These are phyloP conservation scores for Crotalus viridis DNA, from an alignment of 2,113 vertebrate genomes.

Conservation along the genomic window DNA sequence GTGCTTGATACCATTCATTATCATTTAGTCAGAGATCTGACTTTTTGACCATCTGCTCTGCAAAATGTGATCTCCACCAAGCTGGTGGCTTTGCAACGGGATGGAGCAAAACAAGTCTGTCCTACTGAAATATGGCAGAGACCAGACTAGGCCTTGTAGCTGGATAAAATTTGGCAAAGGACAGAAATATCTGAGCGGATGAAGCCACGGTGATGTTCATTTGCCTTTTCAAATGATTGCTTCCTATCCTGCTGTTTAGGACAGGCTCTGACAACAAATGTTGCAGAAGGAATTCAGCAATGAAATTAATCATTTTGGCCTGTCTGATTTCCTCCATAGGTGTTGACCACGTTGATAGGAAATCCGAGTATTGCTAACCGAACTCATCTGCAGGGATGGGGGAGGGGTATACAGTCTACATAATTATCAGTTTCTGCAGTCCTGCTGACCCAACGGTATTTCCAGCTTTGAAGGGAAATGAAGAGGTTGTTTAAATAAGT, in stretches of 20 bases:
- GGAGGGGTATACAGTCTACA: background rate
- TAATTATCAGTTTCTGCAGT: background rate
- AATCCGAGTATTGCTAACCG: background rate
- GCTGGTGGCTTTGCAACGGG: background rate
- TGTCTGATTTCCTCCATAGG: background rate
- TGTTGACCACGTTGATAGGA: background rate
- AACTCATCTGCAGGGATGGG: background rate
- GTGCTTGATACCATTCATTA: background rate
- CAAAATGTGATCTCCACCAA: background rate
- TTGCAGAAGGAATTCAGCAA: background rate
- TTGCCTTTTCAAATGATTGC: background rate
- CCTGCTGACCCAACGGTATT: background rate
- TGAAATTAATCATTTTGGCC: background rate
- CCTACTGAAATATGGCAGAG: background rate
- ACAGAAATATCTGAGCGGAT: background rate
- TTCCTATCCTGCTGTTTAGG: background rate
- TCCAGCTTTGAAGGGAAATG: background rate
- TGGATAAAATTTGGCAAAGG: background rate
- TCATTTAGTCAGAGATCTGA: conserved; percentile 3
- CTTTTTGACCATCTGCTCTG: conserved; percentile 3
- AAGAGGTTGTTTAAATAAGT: background rate
- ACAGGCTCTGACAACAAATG: background rate
- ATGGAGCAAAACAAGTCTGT: background rate
- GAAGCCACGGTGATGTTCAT: background rate
- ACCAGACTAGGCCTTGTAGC: background rate